Evolutionary conservation across 2,888 invertebrate genomes (phyloP).

Genomic region (Aspidapion aeneum): DNA sequence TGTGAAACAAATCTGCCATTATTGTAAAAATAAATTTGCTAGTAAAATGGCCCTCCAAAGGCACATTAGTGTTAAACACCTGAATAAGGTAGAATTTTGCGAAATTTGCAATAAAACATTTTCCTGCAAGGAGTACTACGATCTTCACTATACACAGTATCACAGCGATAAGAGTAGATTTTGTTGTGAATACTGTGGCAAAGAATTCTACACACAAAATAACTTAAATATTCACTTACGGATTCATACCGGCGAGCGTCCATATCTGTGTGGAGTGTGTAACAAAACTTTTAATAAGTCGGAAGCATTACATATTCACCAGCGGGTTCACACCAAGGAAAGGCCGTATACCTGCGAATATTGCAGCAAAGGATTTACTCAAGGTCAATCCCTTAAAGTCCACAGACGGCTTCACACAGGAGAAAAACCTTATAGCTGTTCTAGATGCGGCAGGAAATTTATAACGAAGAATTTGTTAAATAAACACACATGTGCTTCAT

Average conservation of each 20-base stretch:
- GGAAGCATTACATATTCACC: conserved; percentile 6
- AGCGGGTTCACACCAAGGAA: background rate
- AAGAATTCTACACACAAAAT: too few species aligned
- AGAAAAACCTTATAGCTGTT: conserved; percentile 2
- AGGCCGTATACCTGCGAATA: conserved; percentile 1
- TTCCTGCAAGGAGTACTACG: too few species aligned
- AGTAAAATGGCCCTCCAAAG: too few species aligned
- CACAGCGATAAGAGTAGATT: too few species aligned
- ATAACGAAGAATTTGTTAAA: background rate
- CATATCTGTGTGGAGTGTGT: background rate
- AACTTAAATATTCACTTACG: background rate
- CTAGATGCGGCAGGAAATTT: conserved; percentile 4
- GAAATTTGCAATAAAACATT: too few species aligned
- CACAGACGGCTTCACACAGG: conserved; percentile 13
- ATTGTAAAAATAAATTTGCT: too few species aligned
- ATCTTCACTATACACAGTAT: too few species aligned
- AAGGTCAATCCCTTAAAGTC: conserved; percentile 4
- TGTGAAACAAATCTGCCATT: too few species aligned
- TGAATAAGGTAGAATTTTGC: too few species aligned
- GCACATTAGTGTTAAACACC: too few species aligned
- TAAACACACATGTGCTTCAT: background rate
- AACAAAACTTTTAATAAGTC: conserved; percentile 1
- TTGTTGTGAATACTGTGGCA: too few species aligned
- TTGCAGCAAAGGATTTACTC: conserved; percentile 5
- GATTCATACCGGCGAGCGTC: too few species aligned